A percentile compares a stretch with the other conserved stretches of the same genome.
These are phyloP conservation scores for Amazona guildingii DNA, from an alignment of 2,113 vertebrate genomes.

Conservation along the genomic window DNA sequence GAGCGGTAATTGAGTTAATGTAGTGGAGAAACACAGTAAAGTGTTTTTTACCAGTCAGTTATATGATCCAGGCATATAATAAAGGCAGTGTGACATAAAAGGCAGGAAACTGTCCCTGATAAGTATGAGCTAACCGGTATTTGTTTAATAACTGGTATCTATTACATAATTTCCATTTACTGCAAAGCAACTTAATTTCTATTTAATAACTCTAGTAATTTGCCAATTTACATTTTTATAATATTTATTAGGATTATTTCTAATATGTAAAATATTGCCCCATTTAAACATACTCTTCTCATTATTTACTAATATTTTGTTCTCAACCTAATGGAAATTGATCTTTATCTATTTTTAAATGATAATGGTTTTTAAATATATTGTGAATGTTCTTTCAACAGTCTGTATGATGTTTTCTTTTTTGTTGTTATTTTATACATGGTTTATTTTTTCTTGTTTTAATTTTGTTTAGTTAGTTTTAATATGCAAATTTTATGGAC, in stretches of 20 bases:
- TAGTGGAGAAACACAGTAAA: slow-evolving; percentile 69
- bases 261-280: slow-evolving; percentile 48
- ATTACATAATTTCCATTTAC: slow-evolving; percentile 34
- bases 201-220: slow-evolving; percentile 65
- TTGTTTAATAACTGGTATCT: slow-evolving; percentile 21
- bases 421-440: background rate
- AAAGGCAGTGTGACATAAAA: slow-evolving; percentile 58
- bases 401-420: background rate
- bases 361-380: slow-evolving; percentile 52
- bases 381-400: slow-evolving; percentile 2
- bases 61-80: slow-evolving; percentile 58
- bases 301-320: slow-evolving; percentile 69
- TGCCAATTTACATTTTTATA: slow-evolving; percentile 52
- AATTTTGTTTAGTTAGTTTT: slow-evolving; percentile 32
- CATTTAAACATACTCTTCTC: slow-evolving; percentile 40
- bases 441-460: background rate
- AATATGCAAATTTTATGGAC: slow-evolving; percentile 29
- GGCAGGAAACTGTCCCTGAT: slow-evolving; percentile 32
- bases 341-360: slow-evolving; percentile 65
- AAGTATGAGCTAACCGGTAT: slow-evolving; percentile 38
- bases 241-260: slow-evolving; percentile 68
- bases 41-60: slow-evolving; percentile 69
- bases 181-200: slow-evolving; percentile 50
- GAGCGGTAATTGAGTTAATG: slow-evolving; percentile 71
- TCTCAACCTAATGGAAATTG: slow-evolving; percentile 63